Evolutionary conservation across 2,888 invertebrate genomes (phyloP), one percentile per base, ranked within the genome.

Genomic region (Digitonthophagus gazella): DNA sequence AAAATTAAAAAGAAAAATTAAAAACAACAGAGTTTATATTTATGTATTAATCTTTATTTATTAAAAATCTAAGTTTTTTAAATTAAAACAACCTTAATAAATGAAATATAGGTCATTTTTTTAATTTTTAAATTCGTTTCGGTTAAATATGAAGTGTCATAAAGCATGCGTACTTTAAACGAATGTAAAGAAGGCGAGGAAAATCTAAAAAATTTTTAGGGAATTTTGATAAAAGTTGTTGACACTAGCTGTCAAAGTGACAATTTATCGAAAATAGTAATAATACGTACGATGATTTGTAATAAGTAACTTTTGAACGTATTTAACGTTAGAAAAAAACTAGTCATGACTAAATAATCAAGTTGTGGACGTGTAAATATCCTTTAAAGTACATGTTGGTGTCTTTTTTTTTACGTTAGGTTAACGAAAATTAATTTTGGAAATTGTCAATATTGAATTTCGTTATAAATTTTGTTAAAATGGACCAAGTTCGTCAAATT

Each of bases 401-500:
- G n/a, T n/a, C n/a, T n/a, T n/a, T n/a, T n/a, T n/a, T n/a, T n/a
- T n/a, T n/a, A n/a, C n/a, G n/a, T n/a, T n/a, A n/a, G n/a, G n/a
- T n/a, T n/a, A n/a, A n/a, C n/a, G n/a, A n/a, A n/a, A n/a, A n/a
- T n/a, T n/a, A n/a, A n/a, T n/a, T n/a, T n/a, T n/a, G n/a, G n/a
- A n/a, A n/a, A n/a, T n/a, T n/a, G n/a, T n/a, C n/a, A n/a, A n/a
- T n/a, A n/a, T n/a, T n/a, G n/a, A n/a, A n/a, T n/a, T n/a, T n/a
- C n/a, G n/a, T n/a, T n/a, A n/a, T n/a, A n/a, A n/a, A n/a, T n/a
- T n/a, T n/a, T n/a, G n/a, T n/a, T n/a, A n/a, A n/a, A n/a, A n/a
- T 74, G 75, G 74, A 76, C 28, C 28, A 44, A 72, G 71, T 75
- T 71, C 74, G 86, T 79, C 89, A 89, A 83, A 86, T 93, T 78